Evolutionary conservation across 2,797 vertebrate species (phyloP), one percentile per base, ranked within the genome.

Genomic region (Zenarchopterus dispar): DNA sequence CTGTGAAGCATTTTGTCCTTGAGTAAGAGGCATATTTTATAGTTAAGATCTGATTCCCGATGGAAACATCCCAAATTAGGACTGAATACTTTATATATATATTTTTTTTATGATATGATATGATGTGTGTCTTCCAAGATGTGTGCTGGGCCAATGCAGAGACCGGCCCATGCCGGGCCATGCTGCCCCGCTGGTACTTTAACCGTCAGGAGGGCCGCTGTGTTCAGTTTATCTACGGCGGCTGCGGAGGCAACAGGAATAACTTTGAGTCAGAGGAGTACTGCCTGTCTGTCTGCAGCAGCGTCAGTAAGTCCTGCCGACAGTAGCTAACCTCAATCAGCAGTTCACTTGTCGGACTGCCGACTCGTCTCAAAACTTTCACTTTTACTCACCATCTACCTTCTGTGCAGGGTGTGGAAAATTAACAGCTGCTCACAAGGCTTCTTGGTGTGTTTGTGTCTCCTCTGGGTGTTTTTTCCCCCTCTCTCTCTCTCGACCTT

Each of bases 261-360:
- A 99, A 99, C 95, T 99, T 99, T 97, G 96, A 96, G 87, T 96
- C 97, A 5, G 94, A 98, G 93, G 95, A 97, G 56, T 98, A 98
- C 95, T 99, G 97, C 95, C 87, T 96, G 93, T 96, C 97, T 66
- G 96, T 98, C 93, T 99, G 97, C 96, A 94, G 95, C 94, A 96
- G 95, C 75, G 93, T 96, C 95, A 92, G 97, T 99, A 98, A 99
- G 97, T 98, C 93, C 87, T 75, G 75, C 73, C 80, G 55, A 68
- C 73, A 54, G 87, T 78, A 46, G 71, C 71, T 73, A 76, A 75
- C 63, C 60, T 53, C 45, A 2, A 43, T 8, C 47, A 22, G 56
- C 49, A 5, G 31, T 56, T 55, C 36, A 5, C 60, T 21, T 56
- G 33, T 50, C 33, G 7, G 15, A 39, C 1, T 6, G 47, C 39